Percentiles rank a stretch among this genome's conserved stretches.
Evolutionary conservation across 2,797 vertebrate genomes (phyloP).

Genomic region (Enteromius afrohamiltoni): DNA sequence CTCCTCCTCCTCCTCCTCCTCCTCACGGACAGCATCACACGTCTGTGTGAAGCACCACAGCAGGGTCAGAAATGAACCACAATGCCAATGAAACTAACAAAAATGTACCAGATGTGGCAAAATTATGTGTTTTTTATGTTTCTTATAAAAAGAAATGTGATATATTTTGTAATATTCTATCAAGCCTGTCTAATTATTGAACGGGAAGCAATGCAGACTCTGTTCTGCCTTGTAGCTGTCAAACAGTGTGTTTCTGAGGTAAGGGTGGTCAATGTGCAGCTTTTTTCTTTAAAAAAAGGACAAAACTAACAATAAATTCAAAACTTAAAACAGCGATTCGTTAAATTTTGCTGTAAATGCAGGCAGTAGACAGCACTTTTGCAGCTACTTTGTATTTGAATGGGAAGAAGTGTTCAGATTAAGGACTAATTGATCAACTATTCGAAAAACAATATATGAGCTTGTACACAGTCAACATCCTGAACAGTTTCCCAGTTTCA

Average conservation of each 20-base stretch:
- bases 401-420: background rate
- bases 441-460: background rate
- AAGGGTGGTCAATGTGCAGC: background rate
- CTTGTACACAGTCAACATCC: background rate
- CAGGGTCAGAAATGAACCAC: slow-evolving; percentile 14
- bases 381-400: background rate
- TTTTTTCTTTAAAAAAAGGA: background rate
- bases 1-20: slow-evolving; percentile 14
- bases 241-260: background rate
- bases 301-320: background rate
- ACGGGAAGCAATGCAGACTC: background rate
- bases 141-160: background rate
- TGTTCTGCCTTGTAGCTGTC: background rate
- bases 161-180: background rate
- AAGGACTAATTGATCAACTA: background rate
- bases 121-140: background rate
- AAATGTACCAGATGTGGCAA: background rate
- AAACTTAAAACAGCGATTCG: background rate
- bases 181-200: background rate
- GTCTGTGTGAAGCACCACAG: slow-evolving; percentile 24
- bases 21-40: background rate
- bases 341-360: background rate
- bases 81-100: background rate
- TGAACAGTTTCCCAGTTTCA: background rate
- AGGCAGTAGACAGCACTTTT: background rate